These are phyloP conservation scores for Gadus macrocephalus DNA, from an alignment of 2,113 vertebrate genomes.

Conservation along the genomic window DNA sequence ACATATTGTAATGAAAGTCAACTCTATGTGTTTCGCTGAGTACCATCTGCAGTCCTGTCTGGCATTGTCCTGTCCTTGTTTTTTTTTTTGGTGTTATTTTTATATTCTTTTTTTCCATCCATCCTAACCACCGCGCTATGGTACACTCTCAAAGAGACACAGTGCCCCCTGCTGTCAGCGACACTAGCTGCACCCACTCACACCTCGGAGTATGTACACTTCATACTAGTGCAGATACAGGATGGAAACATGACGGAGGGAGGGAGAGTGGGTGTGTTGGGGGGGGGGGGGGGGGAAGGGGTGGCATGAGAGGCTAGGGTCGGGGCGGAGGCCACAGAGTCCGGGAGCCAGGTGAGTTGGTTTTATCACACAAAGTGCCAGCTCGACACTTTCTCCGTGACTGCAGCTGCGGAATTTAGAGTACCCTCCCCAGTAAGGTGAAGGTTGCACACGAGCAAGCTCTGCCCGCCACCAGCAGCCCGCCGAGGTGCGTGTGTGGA, in stretches of 20 bases:
- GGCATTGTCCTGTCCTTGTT: conserved; percentile 32
- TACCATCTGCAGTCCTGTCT: conserved; percentile 11
- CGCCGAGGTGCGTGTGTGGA: no score
- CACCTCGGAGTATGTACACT: conserved; percentile 15
- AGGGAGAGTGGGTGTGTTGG: neutral
- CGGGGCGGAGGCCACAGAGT: neutral
- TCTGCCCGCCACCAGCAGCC: no score
- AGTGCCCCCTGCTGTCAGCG: conserved; percentile 61
- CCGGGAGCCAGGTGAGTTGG: conserved; percentile 10
- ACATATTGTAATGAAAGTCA: no score
- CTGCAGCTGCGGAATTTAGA: neutral
- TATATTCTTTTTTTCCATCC: neutral
- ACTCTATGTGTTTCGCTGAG: no score
- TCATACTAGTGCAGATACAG: conserved; percentile 15
- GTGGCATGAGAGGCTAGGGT: no score
- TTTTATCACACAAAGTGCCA: conserved; percentile 12
- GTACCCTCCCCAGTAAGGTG: conserved; percentile 17
- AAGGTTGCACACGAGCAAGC: conserved; percentile 2
- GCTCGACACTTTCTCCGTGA: conserved; percentile 9
- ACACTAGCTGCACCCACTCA: conserved; percentile 31
- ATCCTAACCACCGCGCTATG: conserved; percentile 9
- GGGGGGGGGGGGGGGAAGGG: neutral
- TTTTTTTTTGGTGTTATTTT: neutral
- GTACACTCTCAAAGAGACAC: conserved; percentile 38
- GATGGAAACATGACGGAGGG: conserved; percentile 15